phyloP scores from a whole-genome alignment of 2,113 vertebrate genomes.

The Acanthisitta chloris region DNA sequence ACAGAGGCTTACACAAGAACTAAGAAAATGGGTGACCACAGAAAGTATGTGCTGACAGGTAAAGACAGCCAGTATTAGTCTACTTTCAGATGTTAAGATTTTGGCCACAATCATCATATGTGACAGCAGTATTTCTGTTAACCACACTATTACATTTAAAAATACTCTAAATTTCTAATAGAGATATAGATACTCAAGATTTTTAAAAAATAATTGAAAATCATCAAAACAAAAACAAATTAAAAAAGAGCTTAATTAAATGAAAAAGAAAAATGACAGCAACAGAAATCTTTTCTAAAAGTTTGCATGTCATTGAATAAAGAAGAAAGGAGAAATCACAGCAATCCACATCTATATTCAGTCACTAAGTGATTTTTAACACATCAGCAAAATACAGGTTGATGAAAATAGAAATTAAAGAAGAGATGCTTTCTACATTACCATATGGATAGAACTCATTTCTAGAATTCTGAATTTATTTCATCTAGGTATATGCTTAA shows the following conservation, averaged over 20 bases:
- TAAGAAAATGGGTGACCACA: not conserved
- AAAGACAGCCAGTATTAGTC: not conserved
- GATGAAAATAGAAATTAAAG: not conserved
- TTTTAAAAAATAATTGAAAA: not conserved
- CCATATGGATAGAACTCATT: not conserved
- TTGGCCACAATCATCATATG: not conserved
- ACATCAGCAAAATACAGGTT: not conserved
- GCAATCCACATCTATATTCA: not conserved
- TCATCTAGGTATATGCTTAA: not conserved
- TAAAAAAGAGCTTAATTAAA: not conserved
- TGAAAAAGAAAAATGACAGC: not conserved
- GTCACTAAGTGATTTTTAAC: not conserved
- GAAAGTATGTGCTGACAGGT: not conserved
- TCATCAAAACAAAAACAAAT: not conserved
- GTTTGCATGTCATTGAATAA: not conserved
- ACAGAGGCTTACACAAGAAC: not conserved
- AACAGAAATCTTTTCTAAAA: not conserved
- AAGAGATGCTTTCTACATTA: not conserved
- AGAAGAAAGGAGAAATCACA: not conserved
- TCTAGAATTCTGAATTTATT: not conserved
- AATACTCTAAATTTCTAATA: not conserved
- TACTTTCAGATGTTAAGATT: not conserved
- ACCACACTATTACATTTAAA: not conserved
- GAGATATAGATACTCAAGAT: not conserved
- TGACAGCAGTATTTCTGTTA: not conserved